These are phyloP conservation scores for Drosophila mulleri DNA, from an alignment of 2,888 invertebrate species.

Conservation along the genomic window DNA sequence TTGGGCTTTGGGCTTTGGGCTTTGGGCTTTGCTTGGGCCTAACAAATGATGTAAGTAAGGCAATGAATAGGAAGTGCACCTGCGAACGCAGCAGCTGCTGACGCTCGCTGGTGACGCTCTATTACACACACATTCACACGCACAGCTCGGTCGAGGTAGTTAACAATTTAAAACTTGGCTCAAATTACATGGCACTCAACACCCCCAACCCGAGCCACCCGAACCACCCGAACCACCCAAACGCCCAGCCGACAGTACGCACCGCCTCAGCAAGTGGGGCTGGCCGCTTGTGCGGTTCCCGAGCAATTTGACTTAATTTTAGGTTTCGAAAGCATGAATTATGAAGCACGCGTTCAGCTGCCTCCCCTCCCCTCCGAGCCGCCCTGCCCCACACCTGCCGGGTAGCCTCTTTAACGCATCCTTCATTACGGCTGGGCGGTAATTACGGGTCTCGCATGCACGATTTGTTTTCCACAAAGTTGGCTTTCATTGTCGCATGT, in stretches of 20 bases:
- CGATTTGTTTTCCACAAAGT: constrained; percentile 78
- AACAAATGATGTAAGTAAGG: constrained; percentile 48
- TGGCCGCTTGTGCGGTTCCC: constrained; percentile 65
- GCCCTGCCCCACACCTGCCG: not conserved
- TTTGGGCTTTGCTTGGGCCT: constrained; percentile 3
- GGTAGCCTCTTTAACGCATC: constrained; percentile 69
- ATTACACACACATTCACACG: constrained; percentile 78
- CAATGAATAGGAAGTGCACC: constrained; percentile 51
- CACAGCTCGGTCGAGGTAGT: constrained; percentile 52
- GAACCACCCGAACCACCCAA: constrained; percentile 3
- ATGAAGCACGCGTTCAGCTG: constrained; percentile 44
- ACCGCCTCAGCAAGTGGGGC: not conserved
- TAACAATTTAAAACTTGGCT: constrained; percentile 60
- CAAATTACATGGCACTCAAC: constrained; percentile 74
- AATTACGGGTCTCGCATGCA: constrained; percentile 47
- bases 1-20: not conserved
- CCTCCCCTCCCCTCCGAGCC: not conserved
- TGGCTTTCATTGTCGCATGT: constrained; percentile 77
- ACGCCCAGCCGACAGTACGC: constrained; percentile 9
- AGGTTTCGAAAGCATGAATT: constrained; percentile 68
- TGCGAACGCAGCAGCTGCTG: constrained; percentile 58
- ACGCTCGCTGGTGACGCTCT: constrained; percentile 69
- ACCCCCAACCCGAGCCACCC: constrained; percentile 38
- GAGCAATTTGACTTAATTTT: constrained; percentile 69
- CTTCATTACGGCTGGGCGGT: constrained; percentile 22